Conservation (phyloP, 1,140 invertebrate genomes). For the Apolygus lucorum region DNA sequence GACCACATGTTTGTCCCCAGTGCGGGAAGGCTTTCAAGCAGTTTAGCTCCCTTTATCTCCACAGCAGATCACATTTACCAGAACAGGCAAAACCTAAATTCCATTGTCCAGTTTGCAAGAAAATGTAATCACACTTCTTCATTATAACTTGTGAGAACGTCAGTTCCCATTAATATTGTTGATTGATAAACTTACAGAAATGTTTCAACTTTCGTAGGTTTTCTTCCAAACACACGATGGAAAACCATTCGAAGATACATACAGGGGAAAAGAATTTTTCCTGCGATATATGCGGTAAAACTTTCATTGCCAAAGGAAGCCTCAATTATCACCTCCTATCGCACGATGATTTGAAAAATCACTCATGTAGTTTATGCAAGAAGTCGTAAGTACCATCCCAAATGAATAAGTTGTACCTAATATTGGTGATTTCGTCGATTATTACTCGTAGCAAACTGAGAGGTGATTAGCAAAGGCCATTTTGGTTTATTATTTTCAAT, state of each 20-base stretch:
- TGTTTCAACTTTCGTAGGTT: slow-evolving; percentile 25
- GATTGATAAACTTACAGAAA: no score
- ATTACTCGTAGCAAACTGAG: not conserved
- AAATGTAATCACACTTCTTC: slow-evolving; percentile 35
- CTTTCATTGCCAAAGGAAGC: slow-evolving; percentile 37
- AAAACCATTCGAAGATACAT: slow-evolving; percentile 36
- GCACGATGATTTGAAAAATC: slow-evolving; percentile 49
- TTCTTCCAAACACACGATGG: slow-evolving; percentile 30
- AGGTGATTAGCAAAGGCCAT: not conserved
- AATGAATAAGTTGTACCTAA: not conserved
- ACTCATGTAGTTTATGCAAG: slow-evolving; percentile 31
- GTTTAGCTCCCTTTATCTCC: slow-evolving; percentile 35
- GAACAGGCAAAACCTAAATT: slow-evolving; percentile 35
- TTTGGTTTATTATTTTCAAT: no score
- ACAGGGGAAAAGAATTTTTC: slow-evolving; percentile 36
- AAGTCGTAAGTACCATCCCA: slow-evolving; percentile 15
- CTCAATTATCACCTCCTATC: slow-evolving; percentile 44
- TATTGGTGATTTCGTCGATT: slow-evolving; percentile 22
- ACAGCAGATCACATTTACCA: slow-evolving; percentile 35
- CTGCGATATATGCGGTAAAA: slow-evolving; percentile 39
- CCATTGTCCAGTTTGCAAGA: slow-evolving; percentile 43
- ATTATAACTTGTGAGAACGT: no score
- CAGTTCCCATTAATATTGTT: no score
- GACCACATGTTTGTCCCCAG: slow-evolving; percentile 36
- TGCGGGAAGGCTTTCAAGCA: slow-evolving; percentile 38